Base-by-base conservation (phyloP, 2,113 vertebrate genomes). In the Sebastes fasciatus region DNA sequence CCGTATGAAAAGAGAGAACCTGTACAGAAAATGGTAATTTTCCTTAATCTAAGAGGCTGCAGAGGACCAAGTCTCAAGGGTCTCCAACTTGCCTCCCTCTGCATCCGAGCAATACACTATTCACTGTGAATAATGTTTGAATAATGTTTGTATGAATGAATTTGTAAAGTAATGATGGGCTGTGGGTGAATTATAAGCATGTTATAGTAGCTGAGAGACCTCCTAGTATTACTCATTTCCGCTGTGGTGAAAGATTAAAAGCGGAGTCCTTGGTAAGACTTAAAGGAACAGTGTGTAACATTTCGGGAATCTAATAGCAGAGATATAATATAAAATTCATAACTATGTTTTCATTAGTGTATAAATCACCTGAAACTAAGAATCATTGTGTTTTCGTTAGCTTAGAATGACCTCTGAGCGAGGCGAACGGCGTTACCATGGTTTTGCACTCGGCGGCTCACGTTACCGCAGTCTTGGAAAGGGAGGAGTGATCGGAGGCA, bases 111-210 rank as follows among this genome's bases (percentile, higher is more conserved):
- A 48, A 14, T 49, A 40, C n/a, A 11, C 45, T 14, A 14, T 17
- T 64, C n/a, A 13, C 13, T 51, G 46, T 62, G 71, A 69, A 68
- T 74, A 54, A n/a, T 71, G 48, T 66, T 12, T 60, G 61, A 16
- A 26, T 74, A 26, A 60, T 58, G 21, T 58, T 34, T 49, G 49
- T 12, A 40, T 51, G 54, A 16, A 34, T 45, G 54, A 17, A n/a
- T 52, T 19, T 10, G 67, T 68, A 6, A 26, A 26, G 26, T 26
- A 26, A 26, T 42, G 17, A 26, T 54, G 48, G 17, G 12, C 17
- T 46, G 57, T 17, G 42, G 48, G 3, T 19, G 2, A 14, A 8
- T 12, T 14, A 42, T 40, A 40, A 65, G 10, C 12, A 64, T 63
- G 19, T 26, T 26, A 26, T 26, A 26, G 26, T 26, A 26, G 26